Percentiles rank a stretch among this genome's conserved stretches.
phyloP scores from a whole-genome alignment of 2,888 invertebrate species.

The Theretra japonica region DNA sequence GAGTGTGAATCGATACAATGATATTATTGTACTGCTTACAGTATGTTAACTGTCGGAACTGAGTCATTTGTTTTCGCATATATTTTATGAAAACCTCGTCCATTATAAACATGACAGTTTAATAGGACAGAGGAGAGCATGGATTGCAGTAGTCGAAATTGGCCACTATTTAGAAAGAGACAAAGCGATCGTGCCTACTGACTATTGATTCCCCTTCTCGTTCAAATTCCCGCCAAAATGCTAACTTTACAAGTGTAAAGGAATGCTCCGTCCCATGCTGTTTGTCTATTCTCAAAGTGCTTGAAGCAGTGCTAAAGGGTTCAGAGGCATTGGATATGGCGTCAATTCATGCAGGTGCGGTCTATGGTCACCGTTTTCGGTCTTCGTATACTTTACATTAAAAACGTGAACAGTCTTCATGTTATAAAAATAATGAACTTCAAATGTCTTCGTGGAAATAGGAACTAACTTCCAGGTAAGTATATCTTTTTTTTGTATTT shows the following conservation, averaged over 20 bases:
- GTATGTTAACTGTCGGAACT: conserved; percentile 16
- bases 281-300: no score
- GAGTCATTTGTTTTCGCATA: background rate
- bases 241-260: no score
- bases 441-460: conserved; percentile 20
- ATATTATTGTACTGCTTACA: conserved; percentile 4
- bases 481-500: conserved; percentile 22
- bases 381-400: conserved; percentile 24
- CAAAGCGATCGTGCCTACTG: no score
- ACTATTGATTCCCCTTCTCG: no score
- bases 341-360: background rate
- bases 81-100: background rate
- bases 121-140: no score
- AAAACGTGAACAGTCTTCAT: conserved; percentile 21
- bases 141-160: no score
- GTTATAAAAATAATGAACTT: conserved; percentile 21
- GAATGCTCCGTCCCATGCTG: no score
- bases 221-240: no score
- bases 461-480: conserved; percentile 23
- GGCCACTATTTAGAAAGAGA: no score
- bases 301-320: background rate
- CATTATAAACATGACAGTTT: background rate
- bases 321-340: background rate
- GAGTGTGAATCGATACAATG: conserved; percentile 8
- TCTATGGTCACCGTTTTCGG: background rate